Base-by-base conservation (phyloP, 2,797 vertebrate genomes). In the Simalia tracyae region DNA sequence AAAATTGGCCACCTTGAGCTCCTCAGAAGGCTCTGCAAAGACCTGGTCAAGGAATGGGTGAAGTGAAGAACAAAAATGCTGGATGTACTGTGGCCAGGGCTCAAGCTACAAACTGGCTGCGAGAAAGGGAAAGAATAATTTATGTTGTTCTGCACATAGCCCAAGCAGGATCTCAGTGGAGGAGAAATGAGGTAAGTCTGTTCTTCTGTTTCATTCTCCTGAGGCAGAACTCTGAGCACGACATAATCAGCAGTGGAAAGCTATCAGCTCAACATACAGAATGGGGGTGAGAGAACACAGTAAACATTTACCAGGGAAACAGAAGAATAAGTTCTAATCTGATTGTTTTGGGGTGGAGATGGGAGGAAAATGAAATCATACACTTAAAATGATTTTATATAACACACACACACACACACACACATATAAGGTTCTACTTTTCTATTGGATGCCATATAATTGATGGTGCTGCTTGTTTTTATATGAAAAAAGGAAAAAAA, bases 151-250 rank as follows among this genome's bases (percentile, higher is more conserved):
- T 61, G 2, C 10, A 93, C 15, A n/a, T 12, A 85, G 4, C 19
- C 60, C 31, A 68, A 91, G 14, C 92, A 28, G 61, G 66, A 81
- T 91, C 63, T 93, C 90, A 95, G 88, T 42, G 88, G 17, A 50
- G 89, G 12, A 94, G 19, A 94, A 94, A 95, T 90, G 57, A 94
- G 66, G n/a, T 90, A 36, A 95, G 42, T 90, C 14, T 50, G 90
- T 93, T 93, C 93, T 59, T 64, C 31, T 63, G 92, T 2, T 92
- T 96, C 94, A 89, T 89, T 91, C 24, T 26, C 15, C 88, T 26
- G 0, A 93, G 84, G 91, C 68, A 95, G 84, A 95, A 84, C 93
- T 95, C 91, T 93, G 94, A 96, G 92, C 88, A 56, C 50, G 26
- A 56, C 3, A 3, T 93, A 91, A 84, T 72, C 54, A 88, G 57